Evolutionary conservation across 2,113 vertebrate species (phyloP).

Genomic region (Prolemur simus): DNA sequence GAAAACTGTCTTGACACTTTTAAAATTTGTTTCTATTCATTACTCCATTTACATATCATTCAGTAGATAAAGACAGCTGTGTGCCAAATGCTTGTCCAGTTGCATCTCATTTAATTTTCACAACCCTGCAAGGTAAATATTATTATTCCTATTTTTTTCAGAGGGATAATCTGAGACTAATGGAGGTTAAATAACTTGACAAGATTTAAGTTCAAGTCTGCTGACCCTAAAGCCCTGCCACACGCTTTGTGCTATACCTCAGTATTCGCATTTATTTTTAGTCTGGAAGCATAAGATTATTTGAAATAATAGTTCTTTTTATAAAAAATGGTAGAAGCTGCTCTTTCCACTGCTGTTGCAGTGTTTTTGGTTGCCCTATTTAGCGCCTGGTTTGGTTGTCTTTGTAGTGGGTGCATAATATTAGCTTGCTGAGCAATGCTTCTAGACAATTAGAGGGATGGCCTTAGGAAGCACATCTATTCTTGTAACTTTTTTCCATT

Average conservation of each 20-base stretch:
- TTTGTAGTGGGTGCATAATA: background rate
- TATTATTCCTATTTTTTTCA: background rate
- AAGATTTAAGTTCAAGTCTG: background rate
- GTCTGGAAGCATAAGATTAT: background rate
- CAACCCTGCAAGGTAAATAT: background rate
- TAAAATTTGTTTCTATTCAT: background rate
- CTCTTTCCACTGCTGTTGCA: background rate
- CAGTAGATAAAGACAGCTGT: background rate
- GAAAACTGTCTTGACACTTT: background rate
- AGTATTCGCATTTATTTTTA: background rate
- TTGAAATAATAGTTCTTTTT: background rate
- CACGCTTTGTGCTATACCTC: background rate
- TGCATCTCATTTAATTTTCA: slow-evolving; percentile 14
- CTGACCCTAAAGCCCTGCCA: background rate
- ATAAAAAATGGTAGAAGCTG: background rate
- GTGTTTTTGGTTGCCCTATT: background rate
- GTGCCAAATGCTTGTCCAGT: background rate
- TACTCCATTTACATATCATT: background rate
- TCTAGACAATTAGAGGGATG: background rate
- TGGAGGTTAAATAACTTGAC: background rate
- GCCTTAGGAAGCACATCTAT: background rate
- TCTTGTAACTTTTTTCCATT: background rate
- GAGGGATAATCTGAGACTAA: background rate
- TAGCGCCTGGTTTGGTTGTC: background rate
- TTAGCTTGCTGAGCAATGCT: background rate